phyloP scores from a whole-genome alignment of 2,113 vertebrate species.

The Semicossyphus pulcher region DNA sequence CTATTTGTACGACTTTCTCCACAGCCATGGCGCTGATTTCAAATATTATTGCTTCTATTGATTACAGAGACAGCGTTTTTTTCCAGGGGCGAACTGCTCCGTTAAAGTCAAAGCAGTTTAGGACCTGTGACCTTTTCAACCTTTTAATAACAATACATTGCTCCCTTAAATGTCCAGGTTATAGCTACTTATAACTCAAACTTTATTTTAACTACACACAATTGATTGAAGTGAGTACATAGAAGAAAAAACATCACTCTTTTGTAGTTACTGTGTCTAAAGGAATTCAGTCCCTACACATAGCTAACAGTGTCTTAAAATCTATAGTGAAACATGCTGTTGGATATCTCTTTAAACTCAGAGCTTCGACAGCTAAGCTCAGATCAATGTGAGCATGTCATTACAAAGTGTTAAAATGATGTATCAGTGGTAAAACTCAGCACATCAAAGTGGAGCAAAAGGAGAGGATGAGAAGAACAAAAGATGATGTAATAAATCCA shows the following conservation, averaged over 20 bases:
- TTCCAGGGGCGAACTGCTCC: too few species aligned
- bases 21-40: too few species aligned
- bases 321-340: neutral
- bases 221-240: too few species aligned
- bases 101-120: too few species aligned
- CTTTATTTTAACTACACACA: too few species aligned
- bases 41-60: too few species aligned
- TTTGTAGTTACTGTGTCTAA: neutral
- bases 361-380: neutral
- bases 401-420: neutral
- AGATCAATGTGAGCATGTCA: neutral
- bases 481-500: neutral
- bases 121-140: too few species aligned
- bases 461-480: neutral
- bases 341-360: neutral
- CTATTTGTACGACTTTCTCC: too few species aligned
- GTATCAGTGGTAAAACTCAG: neutral
- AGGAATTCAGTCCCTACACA: neutral
- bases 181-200: too few species aligned
- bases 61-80: too few species aligned
- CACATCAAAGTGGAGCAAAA: neutral
- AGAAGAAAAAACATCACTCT: neutral
- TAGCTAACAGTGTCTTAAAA: neutral
- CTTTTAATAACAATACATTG: too few species aligned
- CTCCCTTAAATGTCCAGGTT: too few species aligned